Evolutionary conservation across 1,140 invertebrate species (phyloP), one percentile per base, ranked within the genome.

Genomic region (Penaeus vannamei): DNA sequence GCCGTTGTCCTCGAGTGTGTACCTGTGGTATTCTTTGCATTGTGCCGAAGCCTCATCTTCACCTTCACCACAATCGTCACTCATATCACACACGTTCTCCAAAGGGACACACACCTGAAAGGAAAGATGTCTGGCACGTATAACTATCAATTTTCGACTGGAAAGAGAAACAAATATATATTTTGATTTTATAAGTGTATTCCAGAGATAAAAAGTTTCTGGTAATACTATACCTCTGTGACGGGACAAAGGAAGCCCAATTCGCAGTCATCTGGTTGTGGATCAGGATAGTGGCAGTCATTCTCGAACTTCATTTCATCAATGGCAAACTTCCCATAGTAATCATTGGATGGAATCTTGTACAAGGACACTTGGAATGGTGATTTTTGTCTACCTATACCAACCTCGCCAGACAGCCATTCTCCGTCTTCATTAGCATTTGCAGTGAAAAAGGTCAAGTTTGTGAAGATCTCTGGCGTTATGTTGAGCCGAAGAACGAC

Each of bases 281-380:
- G 88, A 0, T 85, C 20, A 42, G 77, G 76, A 62, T 72, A 90
- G 84, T 85, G 84, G 79, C 88, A 90, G 36, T 23, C 32, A 26
- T 86, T 19, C 32, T 79, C 60, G 32, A 90, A 90, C 1, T n/a
- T 5, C 20, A 62, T 32, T 53, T 90, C 88, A 82, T 90, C 88
- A 32, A 90, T 42, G 59, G 88, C 88, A 83, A 85, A 90, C 29
- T 46, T 80, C 20, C 88, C 84, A 69, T n/a, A 53, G 53, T 86
- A 85, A 46, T 85, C 84, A 59, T 29, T n/a, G 36, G 60, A 46
- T 26, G 84, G 62, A 69, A 85, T 84, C 53, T 89, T 89, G 61
- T 90, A 90, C 12, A 85, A 53, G 36, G 84, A 85, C 22, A 90
- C 62, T 62, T 82, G 77, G 77, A 90, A 90, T 46, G 88, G 77